phyloP scores from a whole-genome alignment of 92 coral and sea anemone species.

The Paragorgia papillata region DNA sequence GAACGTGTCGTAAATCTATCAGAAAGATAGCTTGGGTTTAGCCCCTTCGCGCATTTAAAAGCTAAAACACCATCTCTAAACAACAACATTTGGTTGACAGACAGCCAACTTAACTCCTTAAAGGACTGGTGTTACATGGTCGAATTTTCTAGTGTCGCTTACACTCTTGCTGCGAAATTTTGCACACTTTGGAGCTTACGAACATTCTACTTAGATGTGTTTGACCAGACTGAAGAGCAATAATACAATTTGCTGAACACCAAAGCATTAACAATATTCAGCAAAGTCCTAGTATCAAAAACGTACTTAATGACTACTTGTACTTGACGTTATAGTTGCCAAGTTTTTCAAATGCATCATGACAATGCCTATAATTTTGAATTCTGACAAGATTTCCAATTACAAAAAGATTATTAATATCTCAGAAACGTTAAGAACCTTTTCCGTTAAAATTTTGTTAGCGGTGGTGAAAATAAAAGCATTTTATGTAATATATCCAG shows the following conservation, averaged over 20 bases:
- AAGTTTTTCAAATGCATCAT: no score
- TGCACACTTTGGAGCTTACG: constrained; percentile 50
- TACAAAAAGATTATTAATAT: no score
- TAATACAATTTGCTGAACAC: constrained; percentile 44
- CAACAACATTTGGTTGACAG: constrained; percentile 30
- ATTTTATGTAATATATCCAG: no score
- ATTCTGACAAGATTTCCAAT: no score
- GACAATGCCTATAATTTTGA: no score
- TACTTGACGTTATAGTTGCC: no score
- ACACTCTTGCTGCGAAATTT: constrained; percentile 51
- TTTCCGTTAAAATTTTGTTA: no score
- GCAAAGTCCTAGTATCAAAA: no score
- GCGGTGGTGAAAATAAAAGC: no score
- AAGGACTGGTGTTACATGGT: constrained; percentile 50
- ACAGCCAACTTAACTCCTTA: constrained; percentile 45
- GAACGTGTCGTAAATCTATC: constrained; percentile 39
- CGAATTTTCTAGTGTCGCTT: constrained; percentile 47
- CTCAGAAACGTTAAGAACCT: no score
- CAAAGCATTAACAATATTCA: no score
- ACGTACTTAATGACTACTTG: no score
- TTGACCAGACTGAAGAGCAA: constrained; percentile 38
- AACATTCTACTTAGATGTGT: constrained; percentile 39
- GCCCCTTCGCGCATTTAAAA: constrained; percentile 39
- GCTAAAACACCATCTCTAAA: constrained; percentile 31
- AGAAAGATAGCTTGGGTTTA: constrained; percentile 43